Percentiles rank a stretch among this genome's conserved stretches.
These are phyloP conservation scores for Leptogaster cylindrica DNA, from an alignment of 2,888 invertebrate species.

Conservation along the genomic window DNA sequence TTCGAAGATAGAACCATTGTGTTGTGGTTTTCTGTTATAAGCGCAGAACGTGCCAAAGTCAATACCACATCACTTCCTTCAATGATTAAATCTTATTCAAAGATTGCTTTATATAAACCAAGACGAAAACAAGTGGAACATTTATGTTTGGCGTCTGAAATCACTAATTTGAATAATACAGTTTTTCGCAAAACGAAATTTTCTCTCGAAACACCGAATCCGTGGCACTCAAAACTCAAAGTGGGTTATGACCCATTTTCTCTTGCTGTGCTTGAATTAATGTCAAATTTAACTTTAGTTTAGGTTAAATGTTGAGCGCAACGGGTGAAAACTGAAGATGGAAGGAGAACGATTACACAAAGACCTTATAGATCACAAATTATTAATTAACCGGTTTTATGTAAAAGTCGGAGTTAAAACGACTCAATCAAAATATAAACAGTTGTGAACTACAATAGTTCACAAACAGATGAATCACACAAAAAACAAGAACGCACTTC, in stretches of 20 bases:
- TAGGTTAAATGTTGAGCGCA: conserved; percentile 9
- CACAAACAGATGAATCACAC: too few relatives aligned
- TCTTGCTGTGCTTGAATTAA: background rate
- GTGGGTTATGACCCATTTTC: conserved; percentile 14
- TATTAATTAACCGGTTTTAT: conserved; percentile 3
- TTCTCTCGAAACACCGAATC: background rate
- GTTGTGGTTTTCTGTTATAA: background rate
- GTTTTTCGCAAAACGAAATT: too few relatives aligned
- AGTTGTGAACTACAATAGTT: too few relatives aligned
- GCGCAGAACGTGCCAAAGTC: too few relatives aligned
- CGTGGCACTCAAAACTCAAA: background rate
- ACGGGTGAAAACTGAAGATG: conserved; percentile 8
- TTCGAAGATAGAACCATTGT: conserved; percentile 45
- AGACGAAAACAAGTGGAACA: background rate
- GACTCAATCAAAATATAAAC: background rate
- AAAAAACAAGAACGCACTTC: too few relatives aligned
- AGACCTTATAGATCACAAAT: background rate
- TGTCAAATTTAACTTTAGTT: conserved; percentile 13
- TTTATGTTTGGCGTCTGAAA: too few relatives aligned
- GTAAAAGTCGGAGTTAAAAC: conserved; percentile 8
- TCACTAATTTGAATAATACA: too few relatives aligned
- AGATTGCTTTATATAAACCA: too few relatives aligned
- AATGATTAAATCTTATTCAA: too few relatives aligned
- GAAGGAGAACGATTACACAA: background rate
- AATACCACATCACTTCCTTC: too few relatives aligned